phyloP scores from a whole-genome alignment of 2,888 invertebrate species.

The Netelia fuscicornis region DNA sequence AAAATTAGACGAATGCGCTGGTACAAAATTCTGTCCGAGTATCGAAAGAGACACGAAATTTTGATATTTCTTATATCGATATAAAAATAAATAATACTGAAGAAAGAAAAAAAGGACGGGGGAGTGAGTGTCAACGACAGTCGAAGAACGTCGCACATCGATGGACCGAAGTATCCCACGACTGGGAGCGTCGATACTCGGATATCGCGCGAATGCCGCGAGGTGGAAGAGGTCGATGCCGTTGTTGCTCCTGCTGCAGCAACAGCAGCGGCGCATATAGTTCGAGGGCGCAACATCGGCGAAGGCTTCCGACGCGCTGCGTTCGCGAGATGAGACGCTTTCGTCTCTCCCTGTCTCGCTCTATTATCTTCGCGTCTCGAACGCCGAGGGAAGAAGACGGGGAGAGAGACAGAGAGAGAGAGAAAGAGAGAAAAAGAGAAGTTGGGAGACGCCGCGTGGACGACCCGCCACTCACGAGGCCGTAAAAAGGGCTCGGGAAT shows the following conservation, averaged over 20 bases:
- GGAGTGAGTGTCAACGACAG: constrained; percentile 2
- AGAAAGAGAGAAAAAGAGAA: constrained; percentile 17
- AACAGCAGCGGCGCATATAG: constrained; percentile 12
- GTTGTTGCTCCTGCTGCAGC: background rate
- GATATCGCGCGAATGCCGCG: constrained; percentile 69
- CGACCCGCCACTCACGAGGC: constrained; percentile 81
- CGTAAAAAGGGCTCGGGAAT: constrained; percentile 83
- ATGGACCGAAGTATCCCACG: background rate
- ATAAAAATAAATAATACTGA: background rate
- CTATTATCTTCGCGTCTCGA: constrained; percentile 14
- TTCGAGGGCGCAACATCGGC: constrained; percentile 12
- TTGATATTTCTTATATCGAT: background rate
- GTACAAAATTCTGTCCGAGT: constrained; percentile 70
- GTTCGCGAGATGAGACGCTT: constrained; percentile 21
- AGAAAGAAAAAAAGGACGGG: constrained; percentile 26
- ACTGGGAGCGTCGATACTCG: constrained; percentile 37
- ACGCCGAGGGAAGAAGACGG: background rate
- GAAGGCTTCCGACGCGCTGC: constrained; percentile 15
- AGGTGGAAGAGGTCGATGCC: background rate
- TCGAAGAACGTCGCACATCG: background rate
- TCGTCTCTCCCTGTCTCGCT: background rate
- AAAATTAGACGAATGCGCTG: constrained; percentile 79
- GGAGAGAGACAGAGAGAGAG: background rate
- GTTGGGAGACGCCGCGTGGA: constrained; percentile 62
- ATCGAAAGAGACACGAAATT: background rate